Base-by-base conservation (phyloP, 2,113 vertebrate genomes). In the Echinops telfairi region DNA sequence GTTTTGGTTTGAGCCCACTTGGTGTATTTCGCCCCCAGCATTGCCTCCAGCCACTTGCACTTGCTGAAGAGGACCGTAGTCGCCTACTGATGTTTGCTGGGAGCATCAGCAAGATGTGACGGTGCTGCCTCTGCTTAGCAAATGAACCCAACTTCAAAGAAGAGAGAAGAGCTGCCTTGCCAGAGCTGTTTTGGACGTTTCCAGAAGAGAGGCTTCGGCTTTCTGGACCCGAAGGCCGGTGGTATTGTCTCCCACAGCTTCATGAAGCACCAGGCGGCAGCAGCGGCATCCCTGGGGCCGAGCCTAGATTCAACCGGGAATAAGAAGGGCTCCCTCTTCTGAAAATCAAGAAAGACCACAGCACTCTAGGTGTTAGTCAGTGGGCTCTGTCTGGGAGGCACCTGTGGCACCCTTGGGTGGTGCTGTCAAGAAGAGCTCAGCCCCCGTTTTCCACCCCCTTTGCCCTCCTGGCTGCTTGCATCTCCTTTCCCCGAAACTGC, bases 51-150 rank as follows among this genome's bases (percentile, higher is more conserved):
- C 95, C 97, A 96, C 96, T 97, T 97, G 96, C 97, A 94, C 97
- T 97, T 97, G 96, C 95, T 97, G 98, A 97, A 97, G 96, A 98
- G 97, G 96, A 98, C 98, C 97, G 96, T n/a, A 40, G 40, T 97
- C 97, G 97, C 92, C 92, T 94, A 93, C 95, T 95, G 96, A 96
- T 97, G 97, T 93, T 98, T 97, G 97, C 97, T 97, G 79, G n/a
- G 38, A 97, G 97, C 96, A 73, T 94, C 96, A 96, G 89, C 94
- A 94, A 97, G 96, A 92, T 93, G 95, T 85, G 90, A 97, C 89
- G 77, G 91, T 60, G 23, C 94, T 97, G 95, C 94, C 89, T 98
- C 97, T 97, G 89, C 94, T 97, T 96, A 96, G 91, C 96, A 97
- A 98, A 97, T 93, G 96, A 97, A 88, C 92, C 86, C 57, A 0